Evolutionary conservation across 2,113 vertebrate species (phyloP).

Genomic region (Gnathonemus longibarbis): DNA sequence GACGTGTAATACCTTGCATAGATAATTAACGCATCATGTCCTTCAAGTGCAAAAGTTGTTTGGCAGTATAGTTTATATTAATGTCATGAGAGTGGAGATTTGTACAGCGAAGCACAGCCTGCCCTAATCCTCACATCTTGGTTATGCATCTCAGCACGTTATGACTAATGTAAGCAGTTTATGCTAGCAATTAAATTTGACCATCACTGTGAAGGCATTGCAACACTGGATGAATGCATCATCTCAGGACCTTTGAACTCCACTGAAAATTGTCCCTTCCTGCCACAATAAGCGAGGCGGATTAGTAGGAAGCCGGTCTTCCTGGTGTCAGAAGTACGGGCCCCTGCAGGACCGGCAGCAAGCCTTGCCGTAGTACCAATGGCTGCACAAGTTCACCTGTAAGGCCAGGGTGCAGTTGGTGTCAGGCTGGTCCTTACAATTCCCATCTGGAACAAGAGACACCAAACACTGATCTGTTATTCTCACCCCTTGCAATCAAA

Average conservation of each 20-base stretch:
- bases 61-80: background rate
- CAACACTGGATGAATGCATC: background rate
- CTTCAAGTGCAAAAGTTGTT: background rate
- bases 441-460: slow-evolving; percentile 70
- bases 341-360: slow-evolving; percentile 87
- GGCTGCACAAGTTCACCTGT: slow-evolving; percentile 92
- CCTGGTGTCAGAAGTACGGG: slow-evolving; percentile 36
- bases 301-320: background rate
- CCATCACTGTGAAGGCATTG: background rate
- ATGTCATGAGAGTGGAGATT: background rate
- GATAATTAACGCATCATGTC: background rate
- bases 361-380: slow-evolving; percentile 98
- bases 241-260: background rate
- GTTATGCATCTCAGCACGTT: background rate
- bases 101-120: background rate
- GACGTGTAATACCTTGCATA: background rate
- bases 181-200: slow-evolving; percentile 16
- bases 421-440: slow-evolving; percentile 88
- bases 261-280: slow-evolving; percentile 8
- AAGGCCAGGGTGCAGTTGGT: slow-evolving; percentile 93
- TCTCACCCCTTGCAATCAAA: background rate
- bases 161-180: background rate
- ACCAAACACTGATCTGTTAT: background rate
- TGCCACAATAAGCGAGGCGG: too few species aligned
- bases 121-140: background rate